Base-by-base conservation (phyloP, 2,888 invertebrate species). In the Tetragnatha montana region DNA sequence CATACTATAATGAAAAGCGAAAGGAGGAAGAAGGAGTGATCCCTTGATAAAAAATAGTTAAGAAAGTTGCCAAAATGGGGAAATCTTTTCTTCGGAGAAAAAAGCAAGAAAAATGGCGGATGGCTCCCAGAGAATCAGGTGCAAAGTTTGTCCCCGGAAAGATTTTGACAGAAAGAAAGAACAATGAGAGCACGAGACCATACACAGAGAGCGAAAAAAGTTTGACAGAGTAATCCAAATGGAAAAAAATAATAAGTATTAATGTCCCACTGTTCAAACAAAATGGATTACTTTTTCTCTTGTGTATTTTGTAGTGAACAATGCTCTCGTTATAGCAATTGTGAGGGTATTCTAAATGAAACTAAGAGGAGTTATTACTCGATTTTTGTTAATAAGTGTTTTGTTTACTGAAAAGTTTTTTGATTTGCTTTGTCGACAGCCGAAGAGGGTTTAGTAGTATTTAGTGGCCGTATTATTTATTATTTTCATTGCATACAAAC, bases 141-240 rank as follows among this genome's bases (percentile, higher is more conserved):
- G 81, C 70, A 82, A 88, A 88, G 50, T 88, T 82, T 82, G 81
- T 88, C 47, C 78, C 71, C 14, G 60, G 71, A 88, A 81, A 81
- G 81, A 88, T 73, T 81, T 82, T 76, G 82, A 88, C 87, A 68
- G 78, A 51, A 70, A 50, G 21, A 75, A 51, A 71, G 70, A 35
- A 68, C 19, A 85, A 70, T 70, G n/a, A 51, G 74, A 76, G 22
- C 22, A 68, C 21, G 50, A 21, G 22, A 78, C 21, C 78, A 78
- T 60, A 78, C 7, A 12, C 78, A 22, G 21, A 22, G 22, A 60
- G 22, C 21, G n/a, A 68, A 68, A 78, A 60, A 75, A 35, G 17
- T 73, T 82, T 83, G 83, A 83, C 60, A 47, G 51, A 10, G 60
- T 83, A 83, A 83, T 83, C 83, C 75, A 6, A 19, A 22, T 17